Conservation (phyloP, 2,113 vertebrate genomes). For the Oplegnathus fasciatus region DNA sequence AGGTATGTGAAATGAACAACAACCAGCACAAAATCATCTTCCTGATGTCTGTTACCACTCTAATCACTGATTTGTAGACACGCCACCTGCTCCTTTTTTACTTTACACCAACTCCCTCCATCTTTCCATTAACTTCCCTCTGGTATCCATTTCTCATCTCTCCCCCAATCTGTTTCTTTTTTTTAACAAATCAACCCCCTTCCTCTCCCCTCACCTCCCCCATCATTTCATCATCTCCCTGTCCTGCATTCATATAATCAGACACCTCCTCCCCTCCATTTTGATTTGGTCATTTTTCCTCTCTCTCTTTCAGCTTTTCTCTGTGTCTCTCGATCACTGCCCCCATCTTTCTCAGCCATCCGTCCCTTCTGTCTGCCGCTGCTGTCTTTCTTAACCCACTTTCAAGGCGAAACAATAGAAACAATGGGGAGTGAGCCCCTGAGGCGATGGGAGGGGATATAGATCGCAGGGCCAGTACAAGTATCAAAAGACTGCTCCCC, state of each 20-base stretch:
- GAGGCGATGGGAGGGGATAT: constrained; percentile 70
- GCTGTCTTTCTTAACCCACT: constrained; percentile 79
- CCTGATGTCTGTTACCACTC: neutral
- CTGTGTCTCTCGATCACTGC: constrained; percentile 34
- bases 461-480: constrained; percentile 65
- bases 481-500: constrained; percentile 79
- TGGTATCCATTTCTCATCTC: constrained; percentile 39
- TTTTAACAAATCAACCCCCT: constrained; percentile 28
- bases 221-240: constrained; percentile 50
- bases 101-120: constrained; percentile 3
- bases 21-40: neutral
- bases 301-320: constrained; percentile 24
- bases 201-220: neutral
- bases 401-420: constrained; percentile 77
- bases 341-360: constrained; percentile 31
- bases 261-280: constrained; percentile 42
- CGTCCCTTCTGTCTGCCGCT: constrained; percentile 56
- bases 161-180: constrained; percentile 31
- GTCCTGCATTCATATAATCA: constrained; percentile 57
- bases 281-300: constrained; percentile 50
- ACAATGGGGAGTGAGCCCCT: constrained; percentile 75
- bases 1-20: neutral
- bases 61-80: neutral
- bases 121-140: constrained; percentile 12
- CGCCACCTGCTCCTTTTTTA: neutral